phyloP scores from a whole-genome alignment of 2,113 vertebrate genomes.

The Erythrocebus patas region DNA sequence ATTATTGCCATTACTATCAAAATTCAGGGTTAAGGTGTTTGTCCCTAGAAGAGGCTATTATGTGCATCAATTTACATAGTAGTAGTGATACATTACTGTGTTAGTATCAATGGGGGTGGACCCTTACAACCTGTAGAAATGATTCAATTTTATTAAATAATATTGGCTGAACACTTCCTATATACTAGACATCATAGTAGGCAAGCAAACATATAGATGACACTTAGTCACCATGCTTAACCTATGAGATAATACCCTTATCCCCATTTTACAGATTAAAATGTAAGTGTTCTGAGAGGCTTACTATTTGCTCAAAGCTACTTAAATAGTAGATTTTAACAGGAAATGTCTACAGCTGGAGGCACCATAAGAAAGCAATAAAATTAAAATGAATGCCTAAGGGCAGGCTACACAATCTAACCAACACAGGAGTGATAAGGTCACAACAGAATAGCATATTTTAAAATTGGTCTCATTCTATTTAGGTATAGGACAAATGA shows the following conservation, averaged over 20 bases:
- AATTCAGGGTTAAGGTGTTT: constrained; percentile 11
- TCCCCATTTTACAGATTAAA: constrained; percentile 29
- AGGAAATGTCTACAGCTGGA: background rate
- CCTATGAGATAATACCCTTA: background rate
- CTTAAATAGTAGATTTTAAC: background rate
- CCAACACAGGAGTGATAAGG: background rate
- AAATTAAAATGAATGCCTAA: background rate
- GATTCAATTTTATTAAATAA: background rate
- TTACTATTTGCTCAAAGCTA: background rate
- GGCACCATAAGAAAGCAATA: background rate
- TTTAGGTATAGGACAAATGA: background rate
- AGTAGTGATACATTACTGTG: background rate
- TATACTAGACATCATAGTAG: background rate
- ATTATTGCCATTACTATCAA: constrained; percentile 1
- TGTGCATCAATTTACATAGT: background rate
- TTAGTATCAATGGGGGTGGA: background rate
- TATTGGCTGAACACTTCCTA: background rate
- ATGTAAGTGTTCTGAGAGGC: background rate
- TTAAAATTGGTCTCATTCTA: background rate
- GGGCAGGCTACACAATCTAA: background rate
- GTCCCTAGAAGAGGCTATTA: background rate
- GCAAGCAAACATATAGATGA: background rate
- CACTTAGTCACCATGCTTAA: background rate
- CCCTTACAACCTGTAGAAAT: background rate
- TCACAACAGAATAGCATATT: background rate